Conservation (phyloP, 2,797 vertebrate species). For the Rhynchotus rufescens region DNA sequence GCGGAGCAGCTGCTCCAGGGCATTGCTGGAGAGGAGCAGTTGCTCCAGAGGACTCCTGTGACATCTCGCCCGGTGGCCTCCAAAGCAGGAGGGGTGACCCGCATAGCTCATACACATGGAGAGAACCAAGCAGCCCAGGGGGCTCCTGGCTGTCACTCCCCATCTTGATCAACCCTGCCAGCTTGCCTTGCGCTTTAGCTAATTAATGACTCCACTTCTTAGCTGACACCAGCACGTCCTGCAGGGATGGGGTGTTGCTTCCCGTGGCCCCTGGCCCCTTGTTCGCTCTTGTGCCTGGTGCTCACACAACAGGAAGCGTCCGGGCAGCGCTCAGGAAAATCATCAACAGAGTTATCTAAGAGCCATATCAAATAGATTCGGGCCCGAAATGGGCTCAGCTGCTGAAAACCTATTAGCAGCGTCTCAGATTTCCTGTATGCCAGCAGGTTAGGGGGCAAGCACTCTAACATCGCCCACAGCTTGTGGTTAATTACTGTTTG, state of each 20-base stretch:
- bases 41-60: not conserved
- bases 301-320: constrained; percentile 59
- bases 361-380: constrained; percentile 5
- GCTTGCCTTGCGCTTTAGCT: constrained; percentile 40
- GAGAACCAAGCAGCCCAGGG: constrained; percentile 13
- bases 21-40: not conserved
- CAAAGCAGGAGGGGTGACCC: not conserved
- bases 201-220: not conserved
- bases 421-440: constrained; percentile 69
- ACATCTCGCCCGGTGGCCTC: not conserved
- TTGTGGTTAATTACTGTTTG: constrained; percentile 78
- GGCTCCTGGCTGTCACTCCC: not conserved
- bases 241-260: not conserved
- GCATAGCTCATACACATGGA: not conserved
- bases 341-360: not conserved
- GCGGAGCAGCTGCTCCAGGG: not conserved
- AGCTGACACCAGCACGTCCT: not conserved
- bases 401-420: constrained; percentile 68
- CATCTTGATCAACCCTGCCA: constrained; percentile 27
- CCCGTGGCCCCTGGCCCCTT: not conserved
- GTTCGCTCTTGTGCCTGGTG: constrained; percentile 21
- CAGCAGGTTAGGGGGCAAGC: constrained; percentile 33
- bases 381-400: constrained; percentile 70
- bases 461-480: constrained; percentile 76
- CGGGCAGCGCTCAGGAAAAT: not conserved